Conservation (phyloP, 2,113 vertebrate genomes). For the Daboia siamensis region DNA sequence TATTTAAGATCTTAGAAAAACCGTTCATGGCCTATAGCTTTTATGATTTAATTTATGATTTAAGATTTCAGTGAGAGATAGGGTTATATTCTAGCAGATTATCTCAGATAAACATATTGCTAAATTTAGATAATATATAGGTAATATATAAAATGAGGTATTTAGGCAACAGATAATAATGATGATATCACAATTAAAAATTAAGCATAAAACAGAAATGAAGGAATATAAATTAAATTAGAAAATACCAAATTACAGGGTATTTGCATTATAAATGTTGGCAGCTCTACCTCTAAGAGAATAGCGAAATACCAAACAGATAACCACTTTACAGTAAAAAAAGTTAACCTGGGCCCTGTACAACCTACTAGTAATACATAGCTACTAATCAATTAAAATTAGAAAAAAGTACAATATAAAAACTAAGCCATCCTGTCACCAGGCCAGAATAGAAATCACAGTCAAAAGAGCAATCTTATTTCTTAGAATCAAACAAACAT, state of each 20-base stretch:
- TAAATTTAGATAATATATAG: not conserved
- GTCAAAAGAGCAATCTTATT: not conserved
- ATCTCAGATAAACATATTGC: not conserved
- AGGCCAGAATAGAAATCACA: not conserved
- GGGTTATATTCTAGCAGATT: not conserved
- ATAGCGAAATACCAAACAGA: not conserved
- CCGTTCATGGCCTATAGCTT: not conserved
- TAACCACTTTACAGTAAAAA: not conserved
- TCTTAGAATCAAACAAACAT: not conserved
- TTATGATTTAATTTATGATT: not conserved
- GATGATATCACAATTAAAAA: not conserved
- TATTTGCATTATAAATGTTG: not conserved
- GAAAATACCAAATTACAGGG: not conserved
- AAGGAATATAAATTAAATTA: not conserved
- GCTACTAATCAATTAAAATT: not conserved
- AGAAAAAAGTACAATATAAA: not conserved
- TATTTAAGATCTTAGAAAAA: not conserved
- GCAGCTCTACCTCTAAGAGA: not conserved
- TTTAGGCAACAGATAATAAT: not conserved
- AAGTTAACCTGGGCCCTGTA: not conserved
- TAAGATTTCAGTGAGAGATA: not conserved
- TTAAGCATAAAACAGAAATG: not conserved
- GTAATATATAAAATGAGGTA: not conserved
- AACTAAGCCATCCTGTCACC: not conserved
- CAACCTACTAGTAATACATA: not conserved